phyloP scores from a whole-genome alignment of 35 echinoderm and acorn worm genomes.

The Anneissia japonica region DNA sequence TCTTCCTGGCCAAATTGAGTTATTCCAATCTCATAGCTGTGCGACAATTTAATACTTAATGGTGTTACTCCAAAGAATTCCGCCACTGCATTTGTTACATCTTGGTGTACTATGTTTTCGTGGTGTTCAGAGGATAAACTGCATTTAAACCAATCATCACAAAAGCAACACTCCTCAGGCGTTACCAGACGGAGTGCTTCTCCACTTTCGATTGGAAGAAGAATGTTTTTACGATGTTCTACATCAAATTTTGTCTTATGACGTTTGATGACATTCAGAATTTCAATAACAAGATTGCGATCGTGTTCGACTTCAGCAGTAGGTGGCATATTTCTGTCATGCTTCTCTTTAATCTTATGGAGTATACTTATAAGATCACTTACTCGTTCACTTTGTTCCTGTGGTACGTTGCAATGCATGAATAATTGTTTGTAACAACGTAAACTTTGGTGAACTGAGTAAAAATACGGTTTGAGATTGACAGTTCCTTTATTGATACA shows the following conservation, averaged over 20 bases:
- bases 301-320: neutral
- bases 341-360: neutral
- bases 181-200: neutral
- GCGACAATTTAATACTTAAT: neutral
- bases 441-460: slow-evolving; percentile 5
- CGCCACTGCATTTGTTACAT: neutral
- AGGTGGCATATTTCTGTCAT: too few relatives aligned
- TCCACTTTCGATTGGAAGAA: neutral
- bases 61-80: neutral
- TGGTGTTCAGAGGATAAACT: neutral
- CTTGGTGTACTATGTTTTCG: neutral
- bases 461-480: slow-evolving; percentile 26
- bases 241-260: neutral
- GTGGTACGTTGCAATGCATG: neutral
- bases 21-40: neutral
- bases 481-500: neutral
- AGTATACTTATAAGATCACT: neutral
- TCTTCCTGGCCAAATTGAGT: neutral
- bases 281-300: neutral
- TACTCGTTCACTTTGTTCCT: neutral
- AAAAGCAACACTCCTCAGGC: neutral
- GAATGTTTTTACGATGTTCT: neutral
- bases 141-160: neutral
- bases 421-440: neutral
- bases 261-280: neutral